phyloP scores from a whole-genome alignment of 2,797 vertebrate genomes.

The Clarias fuscus region DNA sequence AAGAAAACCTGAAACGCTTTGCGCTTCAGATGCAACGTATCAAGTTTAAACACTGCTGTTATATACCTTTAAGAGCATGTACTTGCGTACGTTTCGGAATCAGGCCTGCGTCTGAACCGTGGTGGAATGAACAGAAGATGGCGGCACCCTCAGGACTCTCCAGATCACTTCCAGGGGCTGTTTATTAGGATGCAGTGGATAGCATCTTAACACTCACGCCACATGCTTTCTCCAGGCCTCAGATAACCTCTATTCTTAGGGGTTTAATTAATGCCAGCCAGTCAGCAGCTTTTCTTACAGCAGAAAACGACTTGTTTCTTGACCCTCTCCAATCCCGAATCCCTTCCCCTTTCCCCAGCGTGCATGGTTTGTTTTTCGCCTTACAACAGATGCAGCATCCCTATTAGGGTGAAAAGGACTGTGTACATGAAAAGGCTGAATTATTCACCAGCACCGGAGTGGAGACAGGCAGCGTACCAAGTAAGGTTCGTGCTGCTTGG shows the following conservation, averaged over 20 bases:
- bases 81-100: not conserved
- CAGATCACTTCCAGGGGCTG: constrained; percentile 26
- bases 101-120: constrained; percentile 36
- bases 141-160: constrained; percentile 31
- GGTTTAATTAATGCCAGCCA: constrained; percentile 81
- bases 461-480: constrained; percentile 55
- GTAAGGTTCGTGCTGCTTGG: constrained; percentile 43
- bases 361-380: constrained; percentile 74
- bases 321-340: constrained; percentile 76
- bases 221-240: constrained; percentile 73
- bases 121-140: constrained; percentile 46
- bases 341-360: constrained; percentile 69
- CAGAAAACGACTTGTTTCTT: constrained; percentile 78
- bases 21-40: not conserved
- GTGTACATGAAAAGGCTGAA: constrained; percentile 79
- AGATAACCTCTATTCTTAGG: constrained; percentile 82
- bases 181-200: constrained; percentile 72
- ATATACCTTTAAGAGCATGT: not conserved
- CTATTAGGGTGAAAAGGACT: constrained; percentile 76
- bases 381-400: constrained; percentile 76
- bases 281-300: constrained; percentile 74
- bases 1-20: not conserved
- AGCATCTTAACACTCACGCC: constrained; percentile 62
- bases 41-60: not conserved
- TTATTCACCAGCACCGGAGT: constrained; percentile 77